phyloP scores from a whole-genome alignment of 2,797 vertebrate species.

The Alauda arvensis region DNA sequence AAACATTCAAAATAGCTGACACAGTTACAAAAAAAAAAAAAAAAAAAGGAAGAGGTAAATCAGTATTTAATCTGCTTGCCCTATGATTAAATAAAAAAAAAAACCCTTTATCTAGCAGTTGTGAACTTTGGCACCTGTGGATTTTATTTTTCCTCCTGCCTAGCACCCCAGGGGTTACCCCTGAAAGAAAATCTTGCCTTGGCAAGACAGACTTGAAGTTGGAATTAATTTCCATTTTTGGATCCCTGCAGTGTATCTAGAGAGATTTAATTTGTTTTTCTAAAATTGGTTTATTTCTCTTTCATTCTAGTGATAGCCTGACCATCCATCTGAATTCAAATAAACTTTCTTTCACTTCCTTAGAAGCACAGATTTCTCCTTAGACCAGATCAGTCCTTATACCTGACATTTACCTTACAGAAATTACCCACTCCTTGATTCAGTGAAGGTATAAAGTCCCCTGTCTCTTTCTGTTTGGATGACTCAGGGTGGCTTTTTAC shows the following conservation, averaged over 20 bases:
- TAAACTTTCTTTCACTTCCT: not conserved
- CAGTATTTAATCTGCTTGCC: not conserved
- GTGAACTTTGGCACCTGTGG: not conserved
- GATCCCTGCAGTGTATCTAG: not conserved
- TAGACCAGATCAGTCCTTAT: not conserved
- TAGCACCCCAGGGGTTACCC: not conserved
- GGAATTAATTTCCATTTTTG: not conserved
- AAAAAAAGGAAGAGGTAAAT: not conserved
- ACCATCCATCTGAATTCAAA: not conserved
- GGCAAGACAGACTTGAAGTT: not conserved
- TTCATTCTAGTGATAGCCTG: not conserved
- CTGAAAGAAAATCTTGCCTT: not conserved
- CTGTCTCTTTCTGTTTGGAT: not conserved
- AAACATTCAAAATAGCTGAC: not conserved
- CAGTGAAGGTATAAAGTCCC: not conserved
- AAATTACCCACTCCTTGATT: not conserved
- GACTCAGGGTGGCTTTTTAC: not conserved
- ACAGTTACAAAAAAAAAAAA: not conserved
- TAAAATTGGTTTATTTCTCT: not conserved
- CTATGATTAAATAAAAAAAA: not conserved
- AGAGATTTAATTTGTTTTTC: not conserved
- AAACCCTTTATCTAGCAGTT: not conserved
- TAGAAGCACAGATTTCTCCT: not conserved
- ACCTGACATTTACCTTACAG: not conserved
- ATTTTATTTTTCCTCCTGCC: not conserved